Base-by-base conservation (phyloP, 2,113 vertebrate species). In the Microcebus griseorufus region DNA sequence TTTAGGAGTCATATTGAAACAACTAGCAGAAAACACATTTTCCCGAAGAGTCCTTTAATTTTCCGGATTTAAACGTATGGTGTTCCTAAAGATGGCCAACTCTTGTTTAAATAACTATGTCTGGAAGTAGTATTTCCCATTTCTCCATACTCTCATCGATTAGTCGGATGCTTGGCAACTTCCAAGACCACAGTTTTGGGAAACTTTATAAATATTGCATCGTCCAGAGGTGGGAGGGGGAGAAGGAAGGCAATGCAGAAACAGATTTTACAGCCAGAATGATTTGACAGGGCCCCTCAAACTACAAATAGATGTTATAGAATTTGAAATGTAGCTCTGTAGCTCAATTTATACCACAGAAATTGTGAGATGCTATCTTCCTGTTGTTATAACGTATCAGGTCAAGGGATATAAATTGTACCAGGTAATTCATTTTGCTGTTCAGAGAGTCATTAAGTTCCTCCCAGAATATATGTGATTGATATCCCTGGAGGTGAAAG, bases 401-500 rank as follows among this genome's bases (percentile, higher is more conserved):
- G 98, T 98, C 98, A 97, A 85, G 97, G 86, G 75, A 93, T 97
- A 78, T 96, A 94, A 97, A 83, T 92, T 91, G 97, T 95, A 32
- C 91, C 88, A 90, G 76, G 98, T 98, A 93, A 85, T 97, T 94
- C 95, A 83, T 96, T 98, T 94, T 92, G 84, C 97, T 80, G 86
- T 65, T 95, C 97, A 60, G 98, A 98, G 95, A 95, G 96, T 98
- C 97, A 92, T 97, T 84, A 97, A 97, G 97, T 67, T 97, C 83
- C 96, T 97, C 98, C 96, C 96, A 93, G 97, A 97, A 92, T 76
- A 94, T 96, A 95, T 73, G 92, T 98, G 98, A 98, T 98, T 93
- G 98, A 98, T 98, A 65, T 85, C 97, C 94, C 93, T 92, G 85
- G 97, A 96, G 99, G 98, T 98, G 98, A 99, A 96, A 98, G 99